A percentile compares a stretch with the other conserved stretches of the same genome.
phyloP scores from a whole-genome alignment of 2,888 invertebrate genomes.

The Oscheius sp. region DNA sequence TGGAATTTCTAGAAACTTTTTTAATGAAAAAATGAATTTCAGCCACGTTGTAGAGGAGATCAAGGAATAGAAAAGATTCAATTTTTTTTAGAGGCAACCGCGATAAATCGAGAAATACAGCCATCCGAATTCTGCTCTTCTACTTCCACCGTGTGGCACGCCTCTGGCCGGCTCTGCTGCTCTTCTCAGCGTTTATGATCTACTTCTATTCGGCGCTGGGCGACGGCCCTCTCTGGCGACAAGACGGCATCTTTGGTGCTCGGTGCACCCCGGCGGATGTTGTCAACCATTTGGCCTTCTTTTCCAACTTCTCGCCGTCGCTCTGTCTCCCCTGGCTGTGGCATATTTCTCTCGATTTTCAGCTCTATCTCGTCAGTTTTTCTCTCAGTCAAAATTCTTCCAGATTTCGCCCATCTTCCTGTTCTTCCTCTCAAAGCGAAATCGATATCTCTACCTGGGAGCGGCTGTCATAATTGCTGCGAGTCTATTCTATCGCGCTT shows the following conservation, averaged over 20 bases:
- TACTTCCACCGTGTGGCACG: slow-evolving; percentile 38
- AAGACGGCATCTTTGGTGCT: slow-evolving; percentile 51
- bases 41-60: not conserved
- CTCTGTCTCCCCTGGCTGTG: slow-evolving; percentile 62
- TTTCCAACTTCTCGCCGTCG: slow-evolving; percentile 52
- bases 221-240: slow-evolving; percentile 51
- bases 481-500: slow-evolving; percentile 31
- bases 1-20: too few relatives aligned
- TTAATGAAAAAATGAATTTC: too few relatives aligned
- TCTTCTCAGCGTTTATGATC: slow-evolving; percentile 38
- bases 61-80: not conserved
- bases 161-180: slow-evolving; percentile 35
- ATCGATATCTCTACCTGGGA: slow-evolving; percentile 17
- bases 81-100: slow-evolving; percentile 6
- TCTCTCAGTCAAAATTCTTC: not conserved
- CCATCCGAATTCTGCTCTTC: slow-evolving; percentile 9
- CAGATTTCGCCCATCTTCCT: slow-evolving; percentile 43
- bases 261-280: slow-evolving; percentile 40
- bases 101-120: not conserved
- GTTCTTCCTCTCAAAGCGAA: slow-evolving; percentile 30
- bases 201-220: slow-evolving; percentile 40
- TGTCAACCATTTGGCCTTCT: slow-evolving; percentile 51
- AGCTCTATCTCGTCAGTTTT: slow-evolving; percentile 48
- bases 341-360: slow-evolving; percentile 59
- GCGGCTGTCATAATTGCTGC: slow-evolving; percentile 6